Evolutionary conservation across 2,888 invertebrate genomes (phyloP), one percentile per base, ranked within the genome.

Genomic region (Sicus ferrugineus): DNA sequence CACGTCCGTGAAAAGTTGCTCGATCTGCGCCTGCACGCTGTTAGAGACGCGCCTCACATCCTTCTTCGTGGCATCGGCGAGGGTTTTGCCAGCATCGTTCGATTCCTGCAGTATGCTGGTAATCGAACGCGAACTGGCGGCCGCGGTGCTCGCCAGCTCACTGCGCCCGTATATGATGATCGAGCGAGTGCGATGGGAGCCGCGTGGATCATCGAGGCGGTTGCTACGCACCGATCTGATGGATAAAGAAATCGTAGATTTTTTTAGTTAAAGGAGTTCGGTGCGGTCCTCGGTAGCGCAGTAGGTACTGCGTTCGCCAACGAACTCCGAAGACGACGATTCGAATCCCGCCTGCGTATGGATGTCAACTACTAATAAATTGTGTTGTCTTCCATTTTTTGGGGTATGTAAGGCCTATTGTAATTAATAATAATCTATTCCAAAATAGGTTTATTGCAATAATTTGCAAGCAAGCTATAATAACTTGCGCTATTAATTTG

Each of bases 21-120:
- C 94, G 84, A 95, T 95, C 77, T 92, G 90, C 19, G 93, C 94
- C 83, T 95, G 95, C 2, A 95, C 93, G 67, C 91, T 91, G 78
- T 93, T 93, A 77, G 89, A 89, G 42, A 89, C 87, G 66, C 83
- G 78, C 34, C 82, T 79, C 19, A 82, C 82, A 75, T 84, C 82
- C 70, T 81, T 83, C 68, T 83, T 80, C 68, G 83, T 78, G 74
- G 77, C 77, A 70, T 79, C 78, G 67, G 80, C 76, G 30, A 79
- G 72, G 67, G 76, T 77, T 73, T 79, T 79, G 58, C 77, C 75
- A 19, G 77, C 73, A 42, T 78, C 79, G 67, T 76, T 79, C 3
- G 77, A 76, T 56, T 75, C 78, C 54, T 81, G 80, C 62, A 82
- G 77, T 62, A 83, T 79, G 70, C 81, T 79, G 48, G 80, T 77